Evolutionary conservation across 2,113 vertebrate genomes (phyloP), one percentile per base, ranked within the genome.

Genomic region (Eidolon helvum): DNA sequence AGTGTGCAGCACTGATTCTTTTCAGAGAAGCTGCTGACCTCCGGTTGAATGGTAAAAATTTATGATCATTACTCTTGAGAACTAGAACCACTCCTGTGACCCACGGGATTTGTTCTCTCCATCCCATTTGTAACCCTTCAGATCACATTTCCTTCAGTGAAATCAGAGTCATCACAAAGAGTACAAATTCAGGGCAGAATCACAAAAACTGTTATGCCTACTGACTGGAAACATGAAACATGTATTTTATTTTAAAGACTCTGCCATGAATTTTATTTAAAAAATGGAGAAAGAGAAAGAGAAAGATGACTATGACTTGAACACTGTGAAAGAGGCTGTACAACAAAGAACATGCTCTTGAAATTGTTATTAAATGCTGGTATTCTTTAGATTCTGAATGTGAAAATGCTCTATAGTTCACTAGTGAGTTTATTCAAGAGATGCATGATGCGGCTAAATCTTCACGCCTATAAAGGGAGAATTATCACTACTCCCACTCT

Each of bases 221-320:
- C 30, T 45, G 57, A 65, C 57, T n/a, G 68, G 74, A 79, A 87
- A 69, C n/a, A 40, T 40, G 40, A 80, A 93, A 83, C 75, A 40
- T 38, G 21, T 30, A 55, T 87, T 96, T 96, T 79, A 90, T 95
- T 91, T 84, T 84, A 71, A 94, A 94, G 53, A 48, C 78, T 65
- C 84, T 95, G 84, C 55, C n/a, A 53, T 87, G 83, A 28, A 59
- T 74, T 48, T 40, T 84, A 65, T 90, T n/a, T n/a, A 33, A 83
- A 89, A 86, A 80, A 33, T 30, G 43, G 50, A 57, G 55, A 57
- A 57, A 57, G 33, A n/a, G 55, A 74, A 74, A 88, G 33, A 93
- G 57, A 83, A 91, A 93, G 53, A 72, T 69, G 48, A 72, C 61
- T 48, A 2, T 35, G 30, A 24, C 69, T 63, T 87, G 38, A 68